These are phyloP conservation scores for Sardina pilchardus DNA, from an alignment of 2,113 vertebrate genomes.

Conservation along the genomic window DNA sequence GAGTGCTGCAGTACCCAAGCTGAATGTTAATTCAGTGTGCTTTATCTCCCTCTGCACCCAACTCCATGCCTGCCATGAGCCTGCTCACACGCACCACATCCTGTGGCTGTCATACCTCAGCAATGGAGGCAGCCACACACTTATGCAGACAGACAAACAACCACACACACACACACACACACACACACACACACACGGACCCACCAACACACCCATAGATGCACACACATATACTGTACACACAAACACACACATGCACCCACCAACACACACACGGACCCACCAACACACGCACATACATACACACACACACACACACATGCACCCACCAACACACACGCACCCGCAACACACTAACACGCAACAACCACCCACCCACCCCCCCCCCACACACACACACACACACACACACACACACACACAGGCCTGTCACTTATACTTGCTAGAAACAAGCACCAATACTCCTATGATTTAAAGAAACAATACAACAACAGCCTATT, in stretches of 20 bases:
- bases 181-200: neutral
- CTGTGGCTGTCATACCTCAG: neutral
- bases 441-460: neutral
- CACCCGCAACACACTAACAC: neutral
- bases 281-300: neutral
- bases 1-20: neutral
- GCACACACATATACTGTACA: neutral
- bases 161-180: neutral
- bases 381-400: neutral
- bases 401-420: neutral
- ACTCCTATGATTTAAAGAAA: neutral
- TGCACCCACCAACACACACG: neutral
- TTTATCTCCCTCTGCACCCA: neutral
- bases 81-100: neutral
- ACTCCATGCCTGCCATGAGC: neutral
- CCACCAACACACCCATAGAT: neutral
- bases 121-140: neutral
- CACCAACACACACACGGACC: neutral
- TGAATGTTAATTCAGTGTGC: constrained; percentile 20
- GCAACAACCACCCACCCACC: too few relatives aligned
- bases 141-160: neutral
- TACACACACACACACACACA: neutral
- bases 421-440: neutral
- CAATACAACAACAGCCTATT: neutral
- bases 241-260: neutral